phyloP scores from a whole-genome alignment of 2,113 vertebrate genomes.

The Struthio camelus region DNA sequence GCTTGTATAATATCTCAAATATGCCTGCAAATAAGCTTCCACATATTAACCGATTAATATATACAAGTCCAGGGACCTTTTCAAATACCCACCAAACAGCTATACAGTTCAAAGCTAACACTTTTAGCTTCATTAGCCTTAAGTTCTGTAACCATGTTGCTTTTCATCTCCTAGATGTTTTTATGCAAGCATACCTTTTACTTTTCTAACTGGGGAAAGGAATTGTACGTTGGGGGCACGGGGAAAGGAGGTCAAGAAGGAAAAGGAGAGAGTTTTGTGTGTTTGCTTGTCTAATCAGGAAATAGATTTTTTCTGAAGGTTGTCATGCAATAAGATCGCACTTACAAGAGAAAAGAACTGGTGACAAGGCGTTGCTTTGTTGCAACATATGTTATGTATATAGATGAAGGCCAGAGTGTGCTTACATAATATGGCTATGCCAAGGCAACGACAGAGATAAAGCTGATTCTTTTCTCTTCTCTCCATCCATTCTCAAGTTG shows the following conservation, averaged over 20 bases:
- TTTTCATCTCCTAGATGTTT: neutral
- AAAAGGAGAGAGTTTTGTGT: neutral
- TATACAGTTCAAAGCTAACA: neutral
- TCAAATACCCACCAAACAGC: neutral
- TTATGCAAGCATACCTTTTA: neutral
- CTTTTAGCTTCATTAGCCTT: neutral
- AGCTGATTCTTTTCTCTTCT: neutral
- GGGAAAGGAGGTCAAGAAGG: neutral
- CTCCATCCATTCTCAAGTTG: neutral
- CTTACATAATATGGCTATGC: neutral
- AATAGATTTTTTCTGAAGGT: neutral
- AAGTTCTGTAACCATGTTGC: neutral
- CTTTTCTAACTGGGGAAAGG: neutral
- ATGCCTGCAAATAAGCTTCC: neutral
- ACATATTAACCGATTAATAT: neutral
- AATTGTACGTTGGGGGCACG: neutral
- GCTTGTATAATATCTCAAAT: neutral
- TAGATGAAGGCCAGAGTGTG: neutral
- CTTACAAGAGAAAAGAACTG: neutral
- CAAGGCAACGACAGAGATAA: neutral
- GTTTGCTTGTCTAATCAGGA: neutral
- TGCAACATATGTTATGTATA: neutral
- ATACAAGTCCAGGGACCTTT: neutral
- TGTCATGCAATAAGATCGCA: neutral
- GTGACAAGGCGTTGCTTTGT: conserved; percentile 10